These are phyloP conservation scores for Dermolepida albohirtum DNA, from an alignment of 2,888 invertebrate genomes.

Conservation along the genomic window DNA sequence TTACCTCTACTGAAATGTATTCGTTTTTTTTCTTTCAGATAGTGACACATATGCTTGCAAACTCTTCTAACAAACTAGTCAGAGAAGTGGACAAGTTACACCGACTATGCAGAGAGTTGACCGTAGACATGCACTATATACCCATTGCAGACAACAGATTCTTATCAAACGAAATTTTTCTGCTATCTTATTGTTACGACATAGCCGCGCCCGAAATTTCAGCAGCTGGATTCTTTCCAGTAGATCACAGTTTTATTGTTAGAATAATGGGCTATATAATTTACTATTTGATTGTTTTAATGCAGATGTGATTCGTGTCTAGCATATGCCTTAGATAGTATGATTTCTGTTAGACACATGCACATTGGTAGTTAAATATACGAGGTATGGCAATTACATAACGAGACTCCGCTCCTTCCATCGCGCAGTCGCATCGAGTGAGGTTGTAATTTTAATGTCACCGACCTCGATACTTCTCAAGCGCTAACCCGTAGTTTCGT, in stretches of 20 bases:
- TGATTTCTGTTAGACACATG: too few species aligned
- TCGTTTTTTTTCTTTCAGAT: slow-evolving; percentile 4
- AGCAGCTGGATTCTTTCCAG: neutral
- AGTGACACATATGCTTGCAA: slow-evolving; percentile 4
- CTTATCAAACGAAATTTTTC: neutral
- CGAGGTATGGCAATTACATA: too few species aligned
- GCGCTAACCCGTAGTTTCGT: too few species aligned
- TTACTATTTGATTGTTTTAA: slow-evolving; percentile 16
- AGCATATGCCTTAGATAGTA: too few species aligned
- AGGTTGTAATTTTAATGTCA: too few species aligned
- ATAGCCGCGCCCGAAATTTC: slow-evolving; percentile 4
- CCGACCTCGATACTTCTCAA: too few species aligned
- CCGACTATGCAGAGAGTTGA: slow-evolving; percentile 1
- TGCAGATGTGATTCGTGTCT: neutral
- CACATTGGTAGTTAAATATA: too few species aligned
- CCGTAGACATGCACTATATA: neutral
- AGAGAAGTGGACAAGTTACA: neutral
- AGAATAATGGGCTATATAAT: slow-evolving; percentile 14
- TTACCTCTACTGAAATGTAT: neutral
- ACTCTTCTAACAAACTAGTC: slow-evolving; percentile 1
- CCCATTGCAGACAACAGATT: neutral
- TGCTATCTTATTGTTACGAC: slow-evolving; percentile 12
- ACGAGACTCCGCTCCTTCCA: too few species aligned
- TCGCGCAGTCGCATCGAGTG: too few species aligned
- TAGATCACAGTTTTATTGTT: slow-evolving; percentile 18